Evolutionary conservation across 1,140 invertebrate species (phyloP), one percentile per base, ranked within the genome.

Genomic region (Stegodyphus dumicola): DNA sequence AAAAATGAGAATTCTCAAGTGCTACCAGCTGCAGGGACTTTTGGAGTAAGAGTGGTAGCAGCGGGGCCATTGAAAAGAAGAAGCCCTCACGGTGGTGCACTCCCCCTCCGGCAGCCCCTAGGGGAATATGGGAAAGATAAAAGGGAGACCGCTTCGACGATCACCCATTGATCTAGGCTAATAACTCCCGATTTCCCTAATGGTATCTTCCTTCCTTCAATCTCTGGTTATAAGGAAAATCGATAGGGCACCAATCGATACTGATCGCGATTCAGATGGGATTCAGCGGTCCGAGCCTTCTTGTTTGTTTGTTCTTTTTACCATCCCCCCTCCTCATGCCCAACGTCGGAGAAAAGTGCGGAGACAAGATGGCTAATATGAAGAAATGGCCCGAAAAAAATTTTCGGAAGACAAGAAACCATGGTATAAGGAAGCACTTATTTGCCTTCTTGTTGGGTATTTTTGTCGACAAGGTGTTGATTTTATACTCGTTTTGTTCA

Each of bases 111-210:
- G 33, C 33, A 33, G 33, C n/a, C 33, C 67, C 66, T 17, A 11
- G 49, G 67, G 69, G 77, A 70, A 69, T 71, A 56, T 48, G 65
- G 53, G 66, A 49, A 75, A 83, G 80, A 83, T 83, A 83, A 83
- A 83, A 83, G 69, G 71, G 71, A 83, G 17, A 17, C 56, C 49
- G 56, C 80, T 81, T 65, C 78, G 78, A 54, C 78, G 54, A 83
- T 83, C 80, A 75, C 70, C 80, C 80, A 83, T 83, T 83, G 80
- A 83, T 83, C 80, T 83, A 75, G 71, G 80, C 71, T 83, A 83
- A 83, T 83, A 83, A 83, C 80, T 83, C 69, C 70, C 80, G 80
- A 83, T 83, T 83, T 83, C 80, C 80, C 80, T 83, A 83, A 83
- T 83, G 80, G 80, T 83, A 83, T 75, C 80, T 75, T 75, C 71